A percentile compares a stretch with the other conserved stretches of the same genome.
phyloP scores from a whole-genome alignment of 1,140 invertebrate genomes.

The Lordiphosa stackelbergi region DNA sequence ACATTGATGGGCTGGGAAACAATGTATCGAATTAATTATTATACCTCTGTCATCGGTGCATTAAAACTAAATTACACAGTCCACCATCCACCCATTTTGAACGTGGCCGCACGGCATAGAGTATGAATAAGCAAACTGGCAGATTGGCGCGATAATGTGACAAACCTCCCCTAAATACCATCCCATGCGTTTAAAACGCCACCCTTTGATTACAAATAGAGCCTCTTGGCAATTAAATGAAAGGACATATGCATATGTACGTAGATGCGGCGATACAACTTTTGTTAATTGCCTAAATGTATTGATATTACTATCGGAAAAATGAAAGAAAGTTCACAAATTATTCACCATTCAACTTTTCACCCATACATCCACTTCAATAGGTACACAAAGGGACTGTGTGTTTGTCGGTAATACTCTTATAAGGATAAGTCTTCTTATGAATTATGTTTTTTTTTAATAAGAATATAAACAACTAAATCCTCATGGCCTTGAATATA shows the following conservation, averaged over 20 bases:
- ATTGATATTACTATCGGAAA: too few relatives aligned
- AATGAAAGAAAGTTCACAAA: not conserved
- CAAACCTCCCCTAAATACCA: constrained; percentile 27
- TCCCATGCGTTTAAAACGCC: not conserved
- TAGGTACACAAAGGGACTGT: not conserved
- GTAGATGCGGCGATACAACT: too few relatives aligned
- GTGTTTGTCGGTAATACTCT: constrained; percentile 4
- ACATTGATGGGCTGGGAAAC: not conserved
- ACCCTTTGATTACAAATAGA: not conserved
- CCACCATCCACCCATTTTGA: not conserved
- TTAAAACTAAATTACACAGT: constrained; percentile 4
- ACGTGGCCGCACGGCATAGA: not conserved
- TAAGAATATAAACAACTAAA: constrained; percentile 9
- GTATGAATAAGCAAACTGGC: not conserved
- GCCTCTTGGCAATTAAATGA: too few relatives aligned
- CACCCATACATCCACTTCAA: not conserved
- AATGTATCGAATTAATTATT: not conserved
- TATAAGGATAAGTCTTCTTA: constrained; percentile 17
- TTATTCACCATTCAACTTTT: not conserved
- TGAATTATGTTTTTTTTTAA: not conserved
- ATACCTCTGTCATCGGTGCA: not conserved
- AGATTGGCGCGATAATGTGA: constrained; percentile 24
- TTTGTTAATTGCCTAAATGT: too few relatives aligned
- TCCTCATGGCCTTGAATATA: constrained; percentile 1
- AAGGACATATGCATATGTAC: too few relatives aligned